Evolutionary conservation across 2,113 vertebrate species (phyloP), one percentile per base, ranked within the genome.

Genomic region (Microcebus griseorufus): DNA sequence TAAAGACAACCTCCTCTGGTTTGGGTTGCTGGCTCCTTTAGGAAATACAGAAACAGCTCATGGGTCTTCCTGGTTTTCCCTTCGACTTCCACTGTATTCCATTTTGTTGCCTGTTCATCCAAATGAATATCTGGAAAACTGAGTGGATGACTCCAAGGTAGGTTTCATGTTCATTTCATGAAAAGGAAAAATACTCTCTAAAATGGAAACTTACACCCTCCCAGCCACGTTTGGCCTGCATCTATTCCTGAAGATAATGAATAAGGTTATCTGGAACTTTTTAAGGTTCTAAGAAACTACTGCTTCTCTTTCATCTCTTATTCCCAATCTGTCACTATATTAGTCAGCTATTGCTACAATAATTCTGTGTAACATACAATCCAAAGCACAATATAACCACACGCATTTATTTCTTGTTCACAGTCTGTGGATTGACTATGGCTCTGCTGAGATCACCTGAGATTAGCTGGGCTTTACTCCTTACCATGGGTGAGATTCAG

Each of bases 31-130:
- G 72, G 48, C n/a, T 89, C 58, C 39, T 78, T 93, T 81, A 80
- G 29, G 82, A 92, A 97, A 82, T 62, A 95, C 55, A 96, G 79
- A 93, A 95, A 96, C 58, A 88, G 62, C 25, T 84, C 70, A 95
- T 64, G 34, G 80, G n/a, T 62, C 55, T 90, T 25, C 69, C 9
- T 10, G 27, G 48, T n/a, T 83, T 64, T 53, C n/a, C 55, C 29
- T 82, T 78, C 65, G 89, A 51, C 67, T 95, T 45, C 78, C 17
- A 84, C 69, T 82, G 23, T 45, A 53, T 85, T 93, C 7, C 45
- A 72, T 60, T 81, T 93, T 80, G 37, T 80, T 91, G 51, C 29
- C 67, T 90, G 18, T 86, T 93, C 29, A 58, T 76, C 53, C 42
- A 93, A 81, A 96, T 67, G 51, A 27, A 81, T 23, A 17, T 51